Evolutionary conservation across 2,113 vertebrate genomes (phyloP).

Genomic region (Toxostoma redivivum): DNA sequence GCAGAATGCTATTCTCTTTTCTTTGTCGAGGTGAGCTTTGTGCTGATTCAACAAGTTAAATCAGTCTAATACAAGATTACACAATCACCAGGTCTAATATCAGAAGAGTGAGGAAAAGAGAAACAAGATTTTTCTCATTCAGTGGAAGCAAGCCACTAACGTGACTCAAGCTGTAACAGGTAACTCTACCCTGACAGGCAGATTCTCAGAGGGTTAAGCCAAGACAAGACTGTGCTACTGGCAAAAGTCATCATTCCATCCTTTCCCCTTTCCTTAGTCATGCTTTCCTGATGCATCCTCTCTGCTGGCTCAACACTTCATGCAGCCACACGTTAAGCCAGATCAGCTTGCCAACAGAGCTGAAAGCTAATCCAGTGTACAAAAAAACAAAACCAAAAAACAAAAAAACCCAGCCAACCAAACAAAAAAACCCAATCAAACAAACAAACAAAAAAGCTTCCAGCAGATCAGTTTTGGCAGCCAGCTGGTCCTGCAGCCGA

Average conservation of each 20-base stretch:
- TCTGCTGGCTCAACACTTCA: neutral
- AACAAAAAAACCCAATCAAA: no score
- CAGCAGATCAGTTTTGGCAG: conserved; percentile 10
- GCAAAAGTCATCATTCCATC: neutral
- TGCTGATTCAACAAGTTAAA: neutral
- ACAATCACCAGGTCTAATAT: neutral
- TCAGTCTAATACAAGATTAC: neutral
- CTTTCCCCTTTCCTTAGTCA: conserved; percentile 36
- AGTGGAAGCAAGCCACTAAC: neutral
- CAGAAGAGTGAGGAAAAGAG: neutral
- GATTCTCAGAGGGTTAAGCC: neutral
- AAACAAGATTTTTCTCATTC: neutral
- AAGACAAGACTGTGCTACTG: neutral
- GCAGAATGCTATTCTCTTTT: neutral
- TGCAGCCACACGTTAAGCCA: neutral
- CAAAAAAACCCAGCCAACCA: no score
- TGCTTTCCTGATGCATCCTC: conserved; percentile 39
- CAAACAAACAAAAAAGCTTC: neutral
- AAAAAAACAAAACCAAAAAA: neutral
- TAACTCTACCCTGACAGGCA: neutral
- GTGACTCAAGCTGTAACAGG: conserved; percentile 2
- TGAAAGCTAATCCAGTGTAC: neutral
- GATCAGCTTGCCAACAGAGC: neutral
- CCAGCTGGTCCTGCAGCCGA: neutral
- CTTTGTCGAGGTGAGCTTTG: neutral